phyloP scores from a whole-genome alignment of 2,797 vertebrate genomes.

The Apogon hyalosoma region DNA sequence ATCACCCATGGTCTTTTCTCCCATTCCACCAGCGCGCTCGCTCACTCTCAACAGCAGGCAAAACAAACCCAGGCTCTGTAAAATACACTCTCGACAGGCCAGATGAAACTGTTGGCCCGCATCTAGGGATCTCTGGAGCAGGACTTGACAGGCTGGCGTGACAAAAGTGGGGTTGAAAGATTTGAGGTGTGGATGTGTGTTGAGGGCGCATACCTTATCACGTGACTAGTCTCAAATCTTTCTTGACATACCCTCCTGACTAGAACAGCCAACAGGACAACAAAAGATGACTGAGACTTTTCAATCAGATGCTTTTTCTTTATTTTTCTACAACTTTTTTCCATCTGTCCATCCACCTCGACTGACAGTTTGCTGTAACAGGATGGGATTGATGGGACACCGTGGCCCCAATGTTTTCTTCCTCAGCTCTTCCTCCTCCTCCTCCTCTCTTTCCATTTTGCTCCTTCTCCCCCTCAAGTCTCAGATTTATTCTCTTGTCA shows the following conservation, averaged over 20 bases:
- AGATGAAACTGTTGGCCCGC: slow-evolving; percentile 68
- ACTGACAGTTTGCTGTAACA: slow-evolving; percentile 67
- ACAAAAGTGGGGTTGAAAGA: slow-evolving; percentile 25
- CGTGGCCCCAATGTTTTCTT: slow-evolving; percentile 52
- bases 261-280: slow-evolving; percentile 50
- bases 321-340: slow-evolving; percentile 37
- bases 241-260: slow-evolving; percentile 62
- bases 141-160: slow-evolving; percentile 66
- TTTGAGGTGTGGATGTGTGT: slow-evolving; percentile 47
- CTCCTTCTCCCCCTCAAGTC: slow-evolving; percentile 17
- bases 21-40: slow-evolving; percentile 35
- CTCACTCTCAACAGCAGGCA: slow-evolving; percentile 51
- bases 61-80: slow-evolving; percentile 64
- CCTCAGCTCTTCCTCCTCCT: slow-evolving; percentile 50
- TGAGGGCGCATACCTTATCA: slow-evolving; percentile 49
- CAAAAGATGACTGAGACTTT: slow-evolving; percentile 54
- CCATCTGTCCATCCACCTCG: slow-evolving; percentile 33
- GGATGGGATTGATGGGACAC: slow-evolving; percentile 69
- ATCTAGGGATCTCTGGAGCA: slow-evolving; percentile 63
- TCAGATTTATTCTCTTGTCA: slow-evolving; percentile 81
- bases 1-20: slow-evolving; percentile 52
- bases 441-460: not conserved
- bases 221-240: slow-evolving; percentile 64
- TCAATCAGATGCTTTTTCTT: slow-evolving; percentile 56
- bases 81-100: slow-evolving; percentile 60